Evolutionary conservation across 2,888 invertebrate species (phyloP).

Genomic region (Phyllotreta striolata): DNA sequence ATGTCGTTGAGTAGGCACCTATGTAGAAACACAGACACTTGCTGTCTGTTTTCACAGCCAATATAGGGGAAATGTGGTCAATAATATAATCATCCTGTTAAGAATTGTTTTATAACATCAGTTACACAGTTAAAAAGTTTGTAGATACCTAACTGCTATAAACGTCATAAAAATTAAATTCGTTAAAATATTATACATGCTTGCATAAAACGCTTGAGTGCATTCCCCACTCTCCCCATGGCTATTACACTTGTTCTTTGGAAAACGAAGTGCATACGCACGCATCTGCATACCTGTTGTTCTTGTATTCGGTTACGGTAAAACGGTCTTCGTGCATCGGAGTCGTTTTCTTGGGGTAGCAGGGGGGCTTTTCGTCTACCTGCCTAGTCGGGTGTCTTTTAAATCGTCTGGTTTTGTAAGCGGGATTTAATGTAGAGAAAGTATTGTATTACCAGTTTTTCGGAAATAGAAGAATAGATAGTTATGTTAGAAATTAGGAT

Average conservation of each 20-base stretch:
- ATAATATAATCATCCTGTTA: too few species aligned
- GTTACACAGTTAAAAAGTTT: neutral
- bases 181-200: too few species aligned
- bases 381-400: conserved; percentile 9
- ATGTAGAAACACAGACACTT: conserved; percentile 27
- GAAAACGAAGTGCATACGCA: conserved; percentile 6
- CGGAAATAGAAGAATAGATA: conserved; percentile 2
- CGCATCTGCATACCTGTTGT: conserved; percentile 23
- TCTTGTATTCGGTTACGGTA: conserved; percentile 26
- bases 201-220: too few species aligned
- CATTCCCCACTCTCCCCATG: neutral
- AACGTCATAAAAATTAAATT: too few species aligned
- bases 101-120: too few species aligned
- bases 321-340: conserved; percentile 14
- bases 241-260: conserved; percentile 12
- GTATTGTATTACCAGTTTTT: conserved; percentile 4
- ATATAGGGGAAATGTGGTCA: neutral
- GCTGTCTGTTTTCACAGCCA: neutral
- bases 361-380: conserved; percentile 3
- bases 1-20: conserved; percentile 32
- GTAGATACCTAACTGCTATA: neutral
- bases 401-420: conserved; percentile 12
- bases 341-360: conserved; percentile 21
- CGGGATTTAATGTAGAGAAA: conserved; percentile 3
- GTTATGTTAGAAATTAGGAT: conserved; percentile 3